Conservation (phyloP, 2,797 vertebrate species). For the Knipowitschia caucasica region DNA sequence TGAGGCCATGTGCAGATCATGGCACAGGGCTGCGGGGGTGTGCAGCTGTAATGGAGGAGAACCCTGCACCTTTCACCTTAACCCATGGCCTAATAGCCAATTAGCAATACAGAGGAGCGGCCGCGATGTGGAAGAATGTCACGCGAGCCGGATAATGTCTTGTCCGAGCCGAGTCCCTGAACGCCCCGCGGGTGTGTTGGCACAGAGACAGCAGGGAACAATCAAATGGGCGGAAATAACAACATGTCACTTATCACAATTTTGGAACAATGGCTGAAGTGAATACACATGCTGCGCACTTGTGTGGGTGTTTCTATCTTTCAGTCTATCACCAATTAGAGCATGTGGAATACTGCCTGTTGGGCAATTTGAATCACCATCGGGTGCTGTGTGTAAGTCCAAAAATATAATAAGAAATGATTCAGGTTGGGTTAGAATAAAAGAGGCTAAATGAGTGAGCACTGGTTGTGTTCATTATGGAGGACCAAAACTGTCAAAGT, state of each 20-base stretch:
- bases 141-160: conserved; percentile 43
- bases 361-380: background rate
- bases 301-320: background rate
- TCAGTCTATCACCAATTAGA: background rate
- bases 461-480: too few species aligned
- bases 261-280: background rate
- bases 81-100: conserved; percentile 55
- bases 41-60: conserved; percentile 36
- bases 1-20: conserved; percentile 13
- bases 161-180: conserved; percentile 11
- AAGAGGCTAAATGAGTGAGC: too few species aligned
- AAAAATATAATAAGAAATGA: too few species aligned
- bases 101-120: conserved; percentile 46
- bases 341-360: too few species aligned
- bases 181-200: background rate
- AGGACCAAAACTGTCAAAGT: too few species aligned
- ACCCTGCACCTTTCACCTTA: conserved; percentile 34
- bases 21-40: conserved; percentile 21
- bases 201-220: background rate
- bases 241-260: conserved; percentile 2
- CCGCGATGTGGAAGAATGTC: conserved; percentile 49
- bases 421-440: too few species aligned
- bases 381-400: too few species aligned
- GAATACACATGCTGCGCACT: background rate
- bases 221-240: background rate